phyloP scores from a whole-genome alignment of 2,113 vertebrate genomes.

The Pitta sordida region DNA sequence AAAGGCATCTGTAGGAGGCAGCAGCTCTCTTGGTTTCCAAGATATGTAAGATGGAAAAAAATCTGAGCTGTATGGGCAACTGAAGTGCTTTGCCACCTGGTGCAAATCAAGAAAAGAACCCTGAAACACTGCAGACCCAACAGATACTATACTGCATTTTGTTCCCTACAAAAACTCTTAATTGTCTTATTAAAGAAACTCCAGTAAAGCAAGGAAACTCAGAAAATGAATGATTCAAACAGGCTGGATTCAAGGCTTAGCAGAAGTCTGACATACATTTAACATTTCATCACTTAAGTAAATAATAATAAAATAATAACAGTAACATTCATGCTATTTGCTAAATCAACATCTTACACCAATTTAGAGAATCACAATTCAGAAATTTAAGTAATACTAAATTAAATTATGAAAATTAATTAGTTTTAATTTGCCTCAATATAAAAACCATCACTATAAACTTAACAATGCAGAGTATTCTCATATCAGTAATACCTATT shows the following conservation, averaged over 20 bases:
- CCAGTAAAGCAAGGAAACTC: neutral
- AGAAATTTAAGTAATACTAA: neutral
- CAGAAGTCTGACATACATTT: neutral
- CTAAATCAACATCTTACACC: neutral
- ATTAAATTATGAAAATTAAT: neutral
- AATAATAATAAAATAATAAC: neutral
- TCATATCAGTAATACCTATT: neutral
- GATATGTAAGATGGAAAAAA: slow-evolving; percentile 57
- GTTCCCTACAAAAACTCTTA: slow-evolving; percentile 10
- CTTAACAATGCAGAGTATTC: neutral
- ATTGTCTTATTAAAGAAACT: neutral
- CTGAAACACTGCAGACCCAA: slow-evolving; percentile 41
- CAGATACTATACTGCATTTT: slow-evolving; percentile 23
- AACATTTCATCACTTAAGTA: neutral
- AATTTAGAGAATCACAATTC: neutral
- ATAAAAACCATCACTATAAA: neutral
- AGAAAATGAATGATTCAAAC: neutral
- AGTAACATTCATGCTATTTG: neutral
- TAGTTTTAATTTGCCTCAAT: neutral
- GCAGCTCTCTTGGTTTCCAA: slow-evolving; percentile 56
- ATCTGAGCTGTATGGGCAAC: slow-evolving; percentile 58
- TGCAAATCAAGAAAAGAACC: slow-evolving; percentile 65
- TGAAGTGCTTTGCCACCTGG: slow-evolving; percentile 58
- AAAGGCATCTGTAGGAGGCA: slow-evolving; percentile 54
- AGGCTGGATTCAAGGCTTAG: neutral